phyloP scores from a whole-genome alignment of 2,888 invertebrate genomes.

The Choreutis nemorana region DNA sequence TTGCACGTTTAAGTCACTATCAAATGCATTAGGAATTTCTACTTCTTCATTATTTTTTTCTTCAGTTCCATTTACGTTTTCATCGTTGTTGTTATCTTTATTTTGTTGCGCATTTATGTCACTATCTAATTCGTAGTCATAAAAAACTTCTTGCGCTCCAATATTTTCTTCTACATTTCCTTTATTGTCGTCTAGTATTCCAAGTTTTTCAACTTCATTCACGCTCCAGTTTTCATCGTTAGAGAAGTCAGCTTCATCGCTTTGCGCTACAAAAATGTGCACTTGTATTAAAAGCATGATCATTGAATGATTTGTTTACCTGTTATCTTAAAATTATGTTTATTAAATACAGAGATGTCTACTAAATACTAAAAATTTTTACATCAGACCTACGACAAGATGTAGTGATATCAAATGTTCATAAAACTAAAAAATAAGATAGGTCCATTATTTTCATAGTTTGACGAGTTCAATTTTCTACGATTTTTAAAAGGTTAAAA shows the following conservation, averaged over 20 bases:
- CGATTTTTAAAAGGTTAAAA: too few species aligned
- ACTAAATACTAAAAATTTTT: too few species aligned
- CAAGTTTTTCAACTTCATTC: constrained; percentile 11
- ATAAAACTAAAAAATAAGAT: too few species aligned
- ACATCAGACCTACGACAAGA: too few species aligned
- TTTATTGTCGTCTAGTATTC: constrained; percentile 10
- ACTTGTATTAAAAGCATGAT: not conserved
- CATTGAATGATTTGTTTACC: not conserved
- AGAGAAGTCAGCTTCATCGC: constrained; percentile 6
- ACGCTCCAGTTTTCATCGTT: constrained; percentile 15
- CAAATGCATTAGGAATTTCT: not conserved
- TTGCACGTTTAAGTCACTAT: constrained; percentile 4
- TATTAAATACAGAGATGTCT: not conserved
- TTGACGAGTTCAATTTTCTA: too few species aligned
- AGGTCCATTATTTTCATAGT: too few species aligned
- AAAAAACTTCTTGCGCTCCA: not conserved
- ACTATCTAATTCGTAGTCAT: constrained; percentile 1
- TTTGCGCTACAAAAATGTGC: constrained; percentile 7
- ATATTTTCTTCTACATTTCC: constrained; percentile 1
- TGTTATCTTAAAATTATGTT: not conserved
- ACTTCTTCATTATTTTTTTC: constrained; percentile 1
- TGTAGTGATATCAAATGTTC: too few species aligned
- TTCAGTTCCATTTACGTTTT: not conserved
- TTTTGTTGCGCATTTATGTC: constrained; percentile 3
- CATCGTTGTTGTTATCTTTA: constrained; percentile 9